These are phyloP conservation scores for Chloroclystis v-ata DNA, from an alignment of 2,888 invertebrate species.

Conservation along the genomic window DNA sequence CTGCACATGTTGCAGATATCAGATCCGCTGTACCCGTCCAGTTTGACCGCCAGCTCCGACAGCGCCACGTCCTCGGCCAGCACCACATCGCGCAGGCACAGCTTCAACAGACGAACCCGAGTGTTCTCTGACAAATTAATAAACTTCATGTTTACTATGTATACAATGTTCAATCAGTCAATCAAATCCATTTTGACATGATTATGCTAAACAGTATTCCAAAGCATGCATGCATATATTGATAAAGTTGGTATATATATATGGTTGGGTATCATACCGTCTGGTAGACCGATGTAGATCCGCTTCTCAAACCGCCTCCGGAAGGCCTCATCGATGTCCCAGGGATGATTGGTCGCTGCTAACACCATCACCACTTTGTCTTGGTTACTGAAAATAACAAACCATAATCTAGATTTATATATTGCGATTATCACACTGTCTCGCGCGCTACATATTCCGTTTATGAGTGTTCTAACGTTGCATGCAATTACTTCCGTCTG, in stretches of 20 bases:
- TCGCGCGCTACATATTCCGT: too few species aligned
- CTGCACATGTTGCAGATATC: conserved; percentile 94
- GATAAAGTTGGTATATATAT: too few species aligned
- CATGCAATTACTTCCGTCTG: too few species aligned
- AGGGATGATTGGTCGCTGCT: conserved; percentile 94
- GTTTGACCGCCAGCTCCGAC: conserved; percentile 77
- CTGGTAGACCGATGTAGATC: conserved; percentile 92
- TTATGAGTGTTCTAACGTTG: too few species aligned
- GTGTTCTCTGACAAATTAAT: conserved; percentile 76
- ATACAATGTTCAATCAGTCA: too few species aligned
- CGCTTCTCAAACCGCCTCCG: conserved; percentile 91
- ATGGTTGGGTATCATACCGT: conserved; percentile 59
- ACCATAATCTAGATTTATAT: neutral
- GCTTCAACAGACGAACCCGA: conserved; percentile 81
- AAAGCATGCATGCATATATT: too few species aligned
- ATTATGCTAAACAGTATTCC: too few species aligned
- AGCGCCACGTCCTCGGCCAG: conserved; percentile 81
- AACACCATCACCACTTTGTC: conserved; percentile 89
- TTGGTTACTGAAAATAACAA: conserved; percentile 57
- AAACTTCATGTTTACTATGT: too few species aligned
- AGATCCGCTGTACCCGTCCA: conserved; percentile 91
- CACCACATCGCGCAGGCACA: conserved; percentile 83
- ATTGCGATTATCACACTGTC: too few species aligned
- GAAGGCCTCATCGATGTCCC: conserved; percentile 94
- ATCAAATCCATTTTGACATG: too few species aligned